These are phyloP conservation scores for Pipistrellus pygmaeus DNA, from an alignment of 2,797 vertebrate genomes.

Conservation along the genomic window DNA sequence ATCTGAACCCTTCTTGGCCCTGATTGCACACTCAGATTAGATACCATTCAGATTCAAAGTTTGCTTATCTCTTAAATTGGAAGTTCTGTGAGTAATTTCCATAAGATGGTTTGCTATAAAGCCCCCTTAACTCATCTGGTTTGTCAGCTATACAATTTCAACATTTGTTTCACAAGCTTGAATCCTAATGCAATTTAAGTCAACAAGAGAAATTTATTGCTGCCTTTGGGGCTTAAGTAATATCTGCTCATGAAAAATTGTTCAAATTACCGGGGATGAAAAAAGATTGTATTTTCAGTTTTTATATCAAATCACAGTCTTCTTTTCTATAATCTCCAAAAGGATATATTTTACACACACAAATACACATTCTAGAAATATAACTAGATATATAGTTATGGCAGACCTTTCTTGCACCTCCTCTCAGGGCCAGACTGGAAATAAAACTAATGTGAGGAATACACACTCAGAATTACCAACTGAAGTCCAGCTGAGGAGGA, in stretches of 20 bases:
- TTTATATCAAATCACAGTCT: neutral
- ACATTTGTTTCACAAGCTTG: slow-evolving; percentile 50
- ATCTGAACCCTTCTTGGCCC: neutral
- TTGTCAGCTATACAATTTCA: slow-evolving; percentile 43
- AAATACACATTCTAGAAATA: neutral
- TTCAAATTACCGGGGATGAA: slow-evolving; percentile 35
- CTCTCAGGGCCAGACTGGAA: too few species aligned
- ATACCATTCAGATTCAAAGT: slow-evolving; percentile 29
- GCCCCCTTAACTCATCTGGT: neutral
- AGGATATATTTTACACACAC: neutral
- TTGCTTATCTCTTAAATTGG: slow-evolving; percentile 66
- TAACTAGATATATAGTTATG: neutral
- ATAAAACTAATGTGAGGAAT: too few species aligned
- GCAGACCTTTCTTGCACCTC: too few species aligned
- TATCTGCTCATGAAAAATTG: slow-evolving; percentile 35
- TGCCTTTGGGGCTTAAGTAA: slow-evolving; percentile 41
- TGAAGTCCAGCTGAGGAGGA: too few species aligned
- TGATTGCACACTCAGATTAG: neutral
- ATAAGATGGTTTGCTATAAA: slow-evolving; percentile 35
- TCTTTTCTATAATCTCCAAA: slow-evolving; percentile 58
- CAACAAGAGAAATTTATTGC: slow-evolving; percentile 67
- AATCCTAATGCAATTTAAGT: slow-evolving; percentile 66
- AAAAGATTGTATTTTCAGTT: slow-evolving; percentile 13
- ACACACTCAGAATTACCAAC: too few species aligned
- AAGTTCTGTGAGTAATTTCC: slow-evolving; percentile 49